Conservation (phyloP, 2,888 invertebrate genomes). For the Trichogramma dendrolimi region DNA sequence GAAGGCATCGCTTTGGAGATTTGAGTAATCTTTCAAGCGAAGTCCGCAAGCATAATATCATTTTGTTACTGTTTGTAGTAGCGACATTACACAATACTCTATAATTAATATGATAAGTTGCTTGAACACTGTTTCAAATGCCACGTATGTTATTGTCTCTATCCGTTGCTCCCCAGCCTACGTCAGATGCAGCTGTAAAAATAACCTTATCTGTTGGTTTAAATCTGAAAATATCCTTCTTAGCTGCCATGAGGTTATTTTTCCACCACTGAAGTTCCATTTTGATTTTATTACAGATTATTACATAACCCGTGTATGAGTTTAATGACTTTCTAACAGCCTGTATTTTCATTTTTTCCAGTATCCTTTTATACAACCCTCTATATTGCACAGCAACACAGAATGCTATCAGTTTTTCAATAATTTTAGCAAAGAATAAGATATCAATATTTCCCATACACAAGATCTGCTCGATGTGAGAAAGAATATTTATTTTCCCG, state of each 20-base stretch:
- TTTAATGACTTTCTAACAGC: constrained; percentile 3
- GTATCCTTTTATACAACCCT: constrained; percentile 26
- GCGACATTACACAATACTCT: constrained; percentile 2
- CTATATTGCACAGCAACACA: constrained; percentile 36
- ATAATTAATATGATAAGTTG: constrained; percentile 5
- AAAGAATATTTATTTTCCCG: not conserved
- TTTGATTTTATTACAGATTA: not conserved
- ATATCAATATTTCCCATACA: constrained; percentile 24
- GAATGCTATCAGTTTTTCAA: constrained; percentile 30
- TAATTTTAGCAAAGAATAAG: constrained; percentile 27
- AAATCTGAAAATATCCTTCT: constrained; percentile 5
- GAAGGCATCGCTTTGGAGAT: too few relatives aligned
- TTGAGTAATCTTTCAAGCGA: too few relatives aligned
- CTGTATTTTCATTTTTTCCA: constrained; percentile 27
- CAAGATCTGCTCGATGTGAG: not conserved
- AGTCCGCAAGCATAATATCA: too few relatives aligned
- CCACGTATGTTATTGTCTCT: not conserved
- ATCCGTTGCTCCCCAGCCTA: constrained; percentile 16
- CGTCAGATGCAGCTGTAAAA: constrained; percentile 14
- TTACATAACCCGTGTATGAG: constrained; percentile 8
- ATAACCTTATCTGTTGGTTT: constrained; percentile 2
- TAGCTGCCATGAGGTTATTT: not conserved
- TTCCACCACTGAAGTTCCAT: constrained; percentile 18
- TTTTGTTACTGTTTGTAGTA: constrained; percentile 14
- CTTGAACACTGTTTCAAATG: constrained; percentile 3